phyloP scores from a whole-genome alignment of 2,888 invertebrate species.

The Drosophila gaucha region DNA sequence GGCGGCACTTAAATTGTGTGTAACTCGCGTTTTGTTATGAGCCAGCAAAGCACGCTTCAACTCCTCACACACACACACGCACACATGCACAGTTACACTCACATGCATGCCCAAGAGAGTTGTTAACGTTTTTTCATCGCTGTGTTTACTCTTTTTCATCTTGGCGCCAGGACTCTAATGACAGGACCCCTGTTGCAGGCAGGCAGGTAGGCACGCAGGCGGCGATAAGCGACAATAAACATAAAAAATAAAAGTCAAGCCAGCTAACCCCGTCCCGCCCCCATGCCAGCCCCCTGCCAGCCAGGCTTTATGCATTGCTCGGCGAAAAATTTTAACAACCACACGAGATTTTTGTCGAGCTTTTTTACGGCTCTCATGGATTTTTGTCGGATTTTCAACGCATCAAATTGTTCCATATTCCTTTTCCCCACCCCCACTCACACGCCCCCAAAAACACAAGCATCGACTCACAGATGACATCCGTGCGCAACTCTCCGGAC shows the following conservation, averaged over 20 bases:
- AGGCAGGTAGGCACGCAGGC: slow-evolving; percentile 20
- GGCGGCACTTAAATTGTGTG: slow-evolving; percentile 58
- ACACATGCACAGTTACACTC: neutral
- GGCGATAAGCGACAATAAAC: slow-evolving; percentile 77
- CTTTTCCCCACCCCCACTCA: neutral
- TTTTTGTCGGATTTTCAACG: slow-evolving; percentile 61
- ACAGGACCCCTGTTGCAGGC: slow-evolving; percentile 56
- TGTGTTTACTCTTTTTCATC: slow-evolving; percentile 78
- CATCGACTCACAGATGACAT: slow-evolving; percentile 31
- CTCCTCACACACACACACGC: neutral
- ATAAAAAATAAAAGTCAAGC: slow-evolving; percentile 71
- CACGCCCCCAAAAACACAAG: slow-evolving; percentile 14
- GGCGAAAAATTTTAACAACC: slow-evolving; percentile 66
- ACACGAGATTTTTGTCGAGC: slow-evolving; percentile 60
- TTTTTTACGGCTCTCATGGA: slow-evolving; percentile 57
- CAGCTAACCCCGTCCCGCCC: slow-evolving; percentile 1
- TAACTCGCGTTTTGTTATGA: slow-evolving; percentile 60
- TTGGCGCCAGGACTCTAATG: slow-evolving; percentile 70
- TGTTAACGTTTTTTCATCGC: slow-evolving; percentile 78
- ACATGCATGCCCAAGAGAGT: slow-evolving; percentile 70
- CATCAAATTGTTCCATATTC: slow-evolving; percentile 35
- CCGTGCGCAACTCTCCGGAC: neutral
- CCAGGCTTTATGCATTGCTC: slow-evolving; percentile 48
- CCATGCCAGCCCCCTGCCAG: neutral
- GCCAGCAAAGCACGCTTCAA: slow-evolving; percentile 24